Conservation (phyloP, 2,113 vertebrate genomes). For the Climacteris rufus region DNA sequence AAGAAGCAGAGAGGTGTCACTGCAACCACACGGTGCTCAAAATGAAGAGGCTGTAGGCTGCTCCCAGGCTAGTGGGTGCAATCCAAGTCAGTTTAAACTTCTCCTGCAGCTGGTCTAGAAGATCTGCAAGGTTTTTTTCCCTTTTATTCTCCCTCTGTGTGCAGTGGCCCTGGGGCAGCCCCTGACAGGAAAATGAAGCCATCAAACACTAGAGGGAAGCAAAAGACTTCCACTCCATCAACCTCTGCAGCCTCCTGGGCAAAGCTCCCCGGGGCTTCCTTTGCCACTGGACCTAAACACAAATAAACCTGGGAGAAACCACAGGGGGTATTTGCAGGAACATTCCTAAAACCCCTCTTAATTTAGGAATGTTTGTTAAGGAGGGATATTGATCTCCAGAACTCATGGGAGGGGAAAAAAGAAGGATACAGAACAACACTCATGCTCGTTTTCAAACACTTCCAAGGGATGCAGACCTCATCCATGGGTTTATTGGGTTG, state of each 20-base stretch:
- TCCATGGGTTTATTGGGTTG: not conserved
- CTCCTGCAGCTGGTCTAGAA: not conserved
- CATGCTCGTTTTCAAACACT: not conserved
- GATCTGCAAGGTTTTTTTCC: not conserved
- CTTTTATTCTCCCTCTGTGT: not conserved
- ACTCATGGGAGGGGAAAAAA: not conserved
- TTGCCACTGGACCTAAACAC: not conserved
- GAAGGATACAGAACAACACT: not conserved
- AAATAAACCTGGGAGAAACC: not conserved
- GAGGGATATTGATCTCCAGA: not conserved
- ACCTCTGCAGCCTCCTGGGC: not conserved
- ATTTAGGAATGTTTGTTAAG: not conserved
- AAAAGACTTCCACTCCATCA: not conserved
- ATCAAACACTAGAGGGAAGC: slow-evolving; percentile 50
- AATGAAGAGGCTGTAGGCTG: not conserved
- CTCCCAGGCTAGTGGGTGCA: not conserved
- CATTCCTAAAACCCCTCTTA: not conserved
- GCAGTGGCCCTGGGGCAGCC: not conserved
- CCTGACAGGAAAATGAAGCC: not conserved
- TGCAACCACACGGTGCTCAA: not conserved
- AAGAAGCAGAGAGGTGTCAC: not conserved
- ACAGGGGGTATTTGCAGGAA: not conserved
- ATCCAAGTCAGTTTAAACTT: not conserved
- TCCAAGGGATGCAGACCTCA: not conserved
- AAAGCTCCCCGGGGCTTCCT: not conserved